Conservation (phyloP, 92 coral and sea anemone genomes). For the Virgularia gustaviana region DNA sequence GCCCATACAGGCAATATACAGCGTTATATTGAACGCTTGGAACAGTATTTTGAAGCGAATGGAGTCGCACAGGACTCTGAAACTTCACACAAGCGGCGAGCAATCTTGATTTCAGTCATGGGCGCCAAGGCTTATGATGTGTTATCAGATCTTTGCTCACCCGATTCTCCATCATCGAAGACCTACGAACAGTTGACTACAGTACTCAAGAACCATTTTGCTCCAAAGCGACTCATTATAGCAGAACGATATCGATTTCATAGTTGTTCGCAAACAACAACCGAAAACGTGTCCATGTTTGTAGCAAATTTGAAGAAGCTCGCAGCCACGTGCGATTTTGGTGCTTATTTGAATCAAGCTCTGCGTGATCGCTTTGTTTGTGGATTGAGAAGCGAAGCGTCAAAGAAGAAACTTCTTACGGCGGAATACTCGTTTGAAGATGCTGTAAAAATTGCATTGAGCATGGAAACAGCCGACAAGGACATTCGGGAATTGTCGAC, state of each 20-base stretch:
- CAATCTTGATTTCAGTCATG: conserved; percentile 48
- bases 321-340: conserved; percentile 52
- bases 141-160: conserved; percentile 29
- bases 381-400: conserved; percentile 36
- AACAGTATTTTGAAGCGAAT: conserved; percentile 56
- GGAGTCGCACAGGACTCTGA: conserved; percentile 34
- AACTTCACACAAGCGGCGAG: conserved; percentile 39
- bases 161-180: conserved; percentile 41
- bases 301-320: conserved; percentile 48
- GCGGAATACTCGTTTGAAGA: conserved; percentile 34
- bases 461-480: conserved; percentile 33
- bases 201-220: conserved; percentile 33
- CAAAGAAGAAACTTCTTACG: conserved; percentile 34
- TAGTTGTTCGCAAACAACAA: conserved; percentile 18
- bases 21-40: conserved; percentile 16
- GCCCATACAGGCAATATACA: background rate
- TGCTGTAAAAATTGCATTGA: conserved; percentile 18
- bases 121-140: conserved; percentile 42
- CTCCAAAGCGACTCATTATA: conserved; percentile 50
- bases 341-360: conserved; percentile 50
- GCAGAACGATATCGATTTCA: conserved; percentile 27
- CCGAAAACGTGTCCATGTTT: conserved; percentile 32
- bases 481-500: conserved; percentile 30
- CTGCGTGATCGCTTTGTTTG: conserved; percentile 46
- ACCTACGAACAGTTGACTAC: conserved; percentile 35